Conservation (phyloP, 1,140 invertebrate genomes). For the Lasioglossum albipes region DNA sequence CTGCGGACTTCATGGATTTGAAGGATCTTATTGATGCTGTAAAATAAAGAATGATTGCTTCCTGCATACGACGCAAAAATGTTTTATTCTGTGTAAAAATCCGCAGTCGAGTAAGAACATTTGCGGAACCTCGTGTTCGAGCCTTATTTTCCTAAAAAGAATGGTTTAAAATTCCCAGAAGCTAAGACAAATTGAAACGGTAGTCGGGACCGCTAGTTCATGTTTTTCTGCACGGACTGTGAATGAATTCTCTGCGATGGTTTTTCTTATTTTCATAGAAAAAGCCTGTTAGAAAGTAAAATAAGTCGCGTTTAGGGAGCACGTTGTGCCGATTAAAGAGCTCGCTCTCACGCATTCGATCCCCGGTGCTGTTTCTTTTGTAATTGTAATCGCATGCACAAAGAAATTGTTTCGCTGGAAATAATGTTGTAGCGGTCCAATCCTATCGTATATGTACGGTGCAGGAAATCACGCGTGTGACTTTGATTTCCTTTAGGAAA, state of each 20-base stretch:
- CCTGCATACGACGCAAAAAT: no score
- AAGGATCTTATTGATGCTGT: no score
- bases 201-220: no score
- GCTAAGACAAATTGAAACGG: background rate
- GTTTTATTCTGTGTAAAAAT: no score
- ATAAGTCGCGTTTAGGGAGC: conserved; percentile 31
- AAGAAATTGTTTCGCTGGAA: conserved; percentile 2
- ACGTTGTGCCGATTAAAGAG: conserved; percentile 35
- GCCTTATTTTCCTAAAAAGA: background rate
- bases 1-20: no score
- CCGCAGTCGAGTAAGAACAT: background rate
- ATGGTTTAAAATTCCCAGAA: background rate
- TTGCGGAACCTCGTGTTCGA: background rate
- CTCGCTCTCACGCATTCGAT: conserved; percentile 28
- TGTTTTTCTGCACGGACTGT: background rate
- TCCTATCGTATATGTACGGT: background rate
- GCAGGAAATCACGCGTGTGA: no score
- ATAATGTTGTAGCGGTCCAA: background rate
- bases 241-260: background rate
- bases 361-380: background rate
- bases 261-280: background rate
- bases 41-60: no score
- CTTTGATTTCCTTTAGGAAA: no score
- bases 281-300: conserved; percentile 37
- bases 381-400: background rate